These are phyloP conservation scores for Siderastrea siderea DNA, from an alignment of 92 coral and sea anemone genomes.

Conservation along the genomic window DNA sequence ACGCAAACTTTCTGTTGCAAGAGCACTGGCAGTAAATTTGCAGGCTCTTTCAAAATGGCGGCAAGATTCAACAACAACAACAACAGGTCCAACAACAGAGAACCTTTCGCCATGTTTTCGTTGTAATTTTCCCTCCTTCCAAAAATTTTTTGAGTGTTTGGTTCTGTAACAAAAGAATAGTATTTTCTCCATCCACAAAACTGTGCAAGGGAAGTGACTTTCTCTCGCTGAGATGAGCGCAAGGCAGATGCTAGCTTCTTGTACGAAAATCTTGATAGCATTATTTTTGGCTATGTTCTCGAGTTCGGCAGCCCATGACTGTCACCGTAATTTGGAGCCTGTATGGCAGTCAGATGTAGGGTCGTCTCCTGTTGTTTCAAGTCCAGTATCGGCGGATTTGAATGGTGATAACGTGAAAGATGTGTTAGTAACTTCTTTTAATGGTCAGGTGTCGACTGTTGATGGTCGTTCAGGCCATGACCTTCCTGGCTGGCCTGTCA, in stretches of 20 bases:
- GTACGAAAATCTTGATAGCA: neutral
- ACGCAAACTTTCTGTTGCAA: neutral
- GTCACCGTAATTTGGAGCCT: slow-evolving; percentile 82
- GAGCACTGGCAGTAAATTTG: neutral
- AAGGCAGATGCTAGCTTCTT: neutral
- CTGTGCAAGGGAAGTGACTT: neutral
- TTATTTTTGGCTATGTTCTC: neutral
- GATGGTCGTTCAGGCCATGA: slow-evolving; percentile 85
- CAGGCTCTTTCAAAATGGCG: neutral
- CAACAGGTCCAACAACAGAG: too few species aligned
- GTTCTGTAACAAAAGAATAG: too few species aligned
- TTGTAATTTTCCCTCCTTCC: neutral
- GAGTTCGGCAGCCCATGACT: slow-evolving; percentile 50
- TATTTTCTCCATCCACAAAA: neutral
- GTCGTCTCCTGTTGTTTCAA: slow-evolving; percentile 90
- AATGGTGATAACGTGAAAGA: slow-evolving; percentile 82
- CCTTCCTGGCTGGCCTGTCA: slow-evolving; percentile 90
- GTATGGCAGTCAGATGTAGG: slow-evolving; percentile 86
- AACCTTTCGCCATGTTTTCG: neutral
- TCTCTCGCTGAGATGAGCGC: neutral
- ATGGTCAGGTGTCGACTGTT: slow-evolving; percentile 86
- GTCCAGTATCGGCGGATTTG: slow-evolving; percentile 84
- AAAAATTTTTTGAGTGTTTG: too few species aligned
- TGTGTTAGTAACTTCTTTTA: slow-evolving; percentile 82
- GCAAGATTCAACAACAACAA: slow-evolving; percentile 2